phyloP scores from a whole-genome alignment of 2,888 invertebrate genomes.

The Troides helena region DNA sequence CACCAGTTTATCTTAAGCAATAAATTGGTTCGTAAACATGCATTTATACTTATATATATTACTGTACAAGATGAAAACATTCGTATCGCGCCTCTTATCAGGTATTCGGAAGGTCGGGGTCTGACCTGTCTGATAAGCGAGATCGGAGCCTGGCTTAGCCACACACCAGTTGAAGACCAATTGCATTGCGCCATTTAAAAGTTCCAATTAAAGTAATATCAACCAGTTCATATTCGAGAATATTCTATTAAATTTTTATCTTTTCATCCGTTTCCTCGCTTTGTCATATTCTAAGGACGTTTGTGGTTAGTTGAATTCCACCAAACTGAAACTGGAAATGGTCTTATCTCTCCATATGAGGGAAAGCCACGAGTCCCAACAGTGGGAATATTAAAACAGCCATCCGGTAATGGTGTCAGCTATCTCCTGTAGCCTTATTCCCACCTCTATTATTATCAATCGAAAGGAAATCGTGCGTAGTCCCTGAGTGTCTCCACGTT shows the following conservation, averaged over 20 bases:
- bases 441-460: background rate
- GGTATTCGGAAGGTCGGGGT: conserved; percentile 48
- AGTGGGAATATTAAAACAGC: no score
- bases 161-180: conserved; percentile 23
- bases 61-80: conserved; percentile 36
- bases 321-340: no score
- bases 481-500: background rate
- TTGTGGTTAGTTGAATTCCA: no score
- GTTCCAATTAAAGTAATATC: no score
- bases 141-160: conserved; percentile 17
- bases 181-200: conserved; percentile 2
- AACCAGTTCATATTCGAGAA: no score
- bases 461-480: conserved; percentile 12
- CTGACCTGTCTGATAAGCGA: conserved; percentile 41
- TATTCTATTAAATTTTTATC: no score
- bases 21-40: conserved; percentile 34
- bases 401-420: no score
- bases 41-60: conserved; percentile 14
- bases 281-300: no score
- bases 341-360: no score
- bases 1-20: conserved; percentile 28
- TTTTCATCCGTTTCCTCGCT: no score
- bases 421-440: no score
- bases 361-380: no score
- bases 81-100: conserved; percentile 39